phyloP scores from a whole-genome alignment of 2,797 vertebrate genomes.

The Pseudomugil gertrudae region DNA sequence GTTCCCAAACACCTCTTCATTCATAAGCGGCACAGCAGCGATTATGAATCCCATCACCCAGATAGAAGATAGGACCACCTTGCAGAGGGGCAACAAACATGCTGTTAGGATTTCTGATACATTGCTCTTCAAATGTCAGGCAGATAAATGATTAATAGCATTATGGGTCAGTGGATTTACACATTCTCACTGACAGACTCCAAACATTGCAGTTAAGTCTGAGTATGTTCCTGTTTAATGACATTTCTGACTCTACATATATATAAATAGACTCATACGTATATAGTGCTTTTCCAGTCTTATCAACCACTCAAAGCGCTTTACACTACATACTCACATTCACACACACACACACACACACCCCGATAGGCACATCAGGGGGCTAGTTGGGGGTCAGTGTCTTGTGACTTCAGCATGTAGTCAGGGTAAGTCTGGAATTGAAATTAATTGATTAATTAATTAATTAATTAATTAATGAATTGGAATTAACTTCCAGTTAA shows the following conservation, averaged over 20 bases:
- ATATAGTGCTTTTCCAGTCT: no score
- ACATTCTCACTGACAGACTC: background rate
- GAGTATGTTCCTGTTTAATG: conserved; percentile 2
- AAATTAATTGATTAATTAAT: no score
- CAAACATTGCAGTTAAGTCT: conserved; percentile 11
- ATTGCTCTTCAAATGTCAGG: background rate
- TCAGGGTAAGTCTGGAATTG: no score
- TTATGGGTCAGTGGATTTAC: background rate
- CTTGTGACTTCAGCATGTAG: no score
- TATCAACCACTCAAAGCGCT: background rate
- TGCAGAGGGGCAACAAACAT: conserved; percentile 19
- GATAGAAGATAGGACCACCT: conserved; percentile 77
- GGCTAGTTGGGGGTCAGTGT: no score
- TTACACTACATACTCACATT: no score
- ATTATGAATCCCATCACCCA: conserved; percentile 86
- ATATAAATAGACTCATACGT: background rate
- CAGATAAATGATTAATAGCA: conserved; percentile 2
- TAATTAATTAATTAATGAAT: no score
- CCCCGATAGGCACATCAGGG: no score
- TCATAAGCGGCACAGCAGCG: conserved; percentile 84
- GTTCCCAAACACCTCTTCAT: conserved; percentile 86
- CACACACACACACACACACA: no score
- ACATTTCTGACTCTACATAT: background rate
- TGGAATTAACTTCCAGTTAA: no score
- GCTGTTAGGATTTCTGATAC: conserved; percentile 9